Conservation (phyloP, 2,888 invertebrate genomes). For the Diadromus collaris region DNA sequence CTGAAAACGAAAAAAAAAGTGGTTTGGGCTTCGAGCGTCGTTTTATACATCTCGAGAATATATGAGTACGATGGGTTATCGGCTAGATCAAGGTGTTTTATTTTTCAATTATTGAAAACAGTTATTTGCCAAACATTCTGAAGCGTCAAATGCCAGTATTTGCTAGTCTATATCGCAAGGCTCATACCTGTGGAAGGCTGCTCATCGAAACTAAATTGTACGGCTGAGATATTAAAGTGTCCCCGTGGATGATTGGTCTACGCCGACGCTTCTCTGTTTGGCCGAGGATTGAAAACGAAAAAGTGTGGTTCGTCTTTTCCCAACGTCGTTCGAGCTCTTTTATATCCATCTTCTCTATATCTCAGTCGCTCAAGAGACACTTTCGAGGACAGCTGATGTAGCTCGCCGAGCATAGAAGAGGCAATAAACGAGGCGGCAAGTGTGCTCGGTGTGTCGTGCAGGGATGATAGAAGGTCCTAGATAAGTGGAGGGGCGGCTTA, state of each 20-base stretch:
- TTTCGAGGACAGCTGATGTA: slow-evolving; percentile 18
- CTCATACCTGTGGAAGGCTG: neutral
- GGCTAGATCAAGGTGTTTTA: neutral
- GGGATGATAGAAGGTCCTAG: slow-evolving; percentile 37
- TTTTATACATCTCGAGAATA: neutral
- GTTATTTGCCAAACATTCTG: neutral
- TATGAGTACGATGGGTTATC: no score
- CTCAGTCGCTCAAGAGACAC: slow-evolving; percentile 6
- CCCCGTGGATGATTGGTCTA: no score
- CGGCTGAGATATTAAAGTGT: no score
- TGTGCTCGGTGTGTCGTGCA: slow-evolving; percentile 25
- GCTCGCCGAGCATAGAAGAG: slow-evolving; percentile 12
- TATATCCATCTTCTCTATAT: neutral
- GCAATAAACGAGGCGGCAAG: slow-evolving; percentile 35
- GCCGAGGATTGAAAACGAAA: neutral
- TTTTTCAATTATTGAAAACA: neutral
- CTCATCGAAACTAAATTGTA: neutral
- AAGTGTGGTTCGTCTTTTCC: neutral
- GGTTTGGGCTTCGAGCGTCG: neutral
- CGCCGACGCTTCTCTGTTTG: no score
- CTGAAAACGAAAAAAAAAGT: slow-evolving; percentile 2
- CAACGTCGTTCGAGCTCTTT: neutral
- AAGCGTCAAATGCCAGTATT: neutral
- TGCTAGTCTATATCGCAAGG: neutral
- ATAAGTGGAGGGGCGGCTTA: slow-evolving; percentile 28